A percentile compares a stretch with the other conserved stretches of the same genome.
phyloP scores from a whole-genome alignment of 2,888 invertebrate species.

The Apoderus coryli region DNA sequence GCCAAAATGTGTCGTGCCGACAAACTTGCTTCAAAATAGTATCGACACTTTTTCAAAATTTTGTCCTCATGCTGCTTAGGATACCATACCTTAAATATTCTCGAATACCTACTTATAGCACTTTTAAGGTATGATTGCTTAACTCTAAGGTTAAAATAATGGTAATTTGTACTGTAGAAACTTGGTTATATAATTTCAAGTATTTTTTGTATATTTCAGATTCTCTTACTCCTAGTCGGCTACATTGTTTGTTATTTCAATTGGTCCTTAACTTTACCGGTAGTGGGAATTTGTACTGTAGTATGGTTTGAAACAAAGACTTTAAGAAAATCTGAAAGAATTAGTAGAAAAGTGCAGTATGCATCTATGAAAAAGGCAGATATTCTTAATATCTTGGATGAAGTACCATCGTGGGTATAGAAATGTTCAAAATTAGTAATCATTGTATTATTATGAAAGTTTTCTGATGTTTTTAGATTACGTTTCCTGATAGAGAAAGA shows the following conservation, averaged over 20 bases:
- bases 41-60: too few species aligned
- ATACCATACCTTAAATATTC: too few species aligned
- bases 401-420: conserved; percentile 25
- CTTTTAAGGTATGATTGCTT: too few species aligned
- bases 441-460: too few species aligned
- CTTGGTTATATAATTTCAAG: too few species aligned
- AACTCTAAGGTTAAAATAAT: too few species aligned
- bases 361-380: conserved; percentile 21
- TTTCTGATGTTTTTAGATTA: conserved; percentile 20
- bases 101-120: too few species aligned
- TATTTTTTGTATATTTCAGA: conserved; percentile 19
- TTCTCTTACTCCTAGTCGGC: conserved; percentile 19
- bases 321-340: conserved; percentile 18
- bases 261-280: conserved; percentile 19
- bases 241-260: conserved; percentile 21
- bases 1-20: too few species aligned
- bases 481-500: conserved; percentile 25
- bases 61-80: too few species aligned
- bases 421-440: too few species aligned
- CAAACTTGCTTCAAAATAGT: too few species aligned
- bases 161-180: too few species aligned
- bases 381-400: conserved; percentile 21
- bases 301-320: conserved; percentile 21
- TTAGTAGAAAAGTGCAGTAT: conserved; percentile 19
- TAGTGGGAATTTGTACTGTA: conserved; percentile 18